Evolutionary conservation across 2,113 vertebrate genomes (phyloP).

Genomic region (Scopus umbretta): DNA sequence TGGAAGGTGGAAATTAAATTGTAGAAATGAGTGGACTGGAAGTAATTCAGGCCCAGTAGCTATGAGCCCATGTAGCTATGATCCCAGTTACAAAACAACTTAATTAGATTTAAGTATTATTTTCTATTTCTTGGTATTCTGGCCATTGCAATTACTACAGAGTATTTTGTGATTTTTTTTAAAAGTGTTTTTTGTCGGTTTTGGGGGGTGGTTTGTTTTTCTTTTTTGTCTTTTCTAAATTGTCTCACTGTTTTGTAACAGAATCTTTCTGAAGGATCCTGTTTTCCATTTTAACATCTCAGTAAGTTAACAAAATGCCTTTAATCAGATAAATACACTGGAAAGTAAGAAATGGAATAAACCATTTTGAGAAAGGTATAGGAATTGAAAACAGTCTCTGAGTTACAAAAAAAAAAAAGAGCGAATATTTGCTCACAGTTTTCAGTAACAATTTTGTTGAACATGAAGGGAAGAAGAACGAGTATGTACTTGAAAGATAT

Average conservation of each 20-base stretch:
- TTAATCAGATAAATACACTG: neutral
- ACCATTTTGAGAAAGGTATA: neutral
- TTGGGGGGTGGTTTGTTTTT: too few relatives aligned
- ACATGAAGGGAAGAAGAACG: neutral
- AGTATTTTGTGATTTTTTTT: neutral
- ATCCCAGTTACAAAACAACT: neutral
- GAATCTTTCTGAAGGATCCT: neutral
- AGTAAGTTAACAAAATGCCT: neutral
- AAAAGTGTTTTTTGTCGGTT: neutral
- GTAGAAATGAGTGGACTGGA: neutral
- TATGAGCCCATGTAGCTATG: neutral
- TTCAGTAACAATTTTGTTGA: neutral
- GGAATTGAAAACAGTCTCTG: neutral
- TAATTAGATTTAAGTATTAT: neutral
- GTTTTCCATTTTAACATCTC: neutral
- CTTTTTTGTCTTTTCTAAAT: neutral
- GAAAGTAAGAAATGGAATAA: neutral
- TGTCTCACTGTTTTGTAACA: neutral
- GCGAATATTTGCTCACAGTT: neutral
- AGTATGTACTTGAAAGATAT: neutral
- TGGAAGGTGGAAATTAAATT: neutral
- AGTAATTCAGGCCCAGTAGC: neutral
- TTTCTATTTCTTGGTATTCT: neutral
- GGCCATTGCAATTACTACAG: neutral
- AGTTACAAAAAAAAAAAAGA: neutral